Conservation (phyloP, 2,797 vertebrate genomes). For the Centropyge bicolor region DNA sequence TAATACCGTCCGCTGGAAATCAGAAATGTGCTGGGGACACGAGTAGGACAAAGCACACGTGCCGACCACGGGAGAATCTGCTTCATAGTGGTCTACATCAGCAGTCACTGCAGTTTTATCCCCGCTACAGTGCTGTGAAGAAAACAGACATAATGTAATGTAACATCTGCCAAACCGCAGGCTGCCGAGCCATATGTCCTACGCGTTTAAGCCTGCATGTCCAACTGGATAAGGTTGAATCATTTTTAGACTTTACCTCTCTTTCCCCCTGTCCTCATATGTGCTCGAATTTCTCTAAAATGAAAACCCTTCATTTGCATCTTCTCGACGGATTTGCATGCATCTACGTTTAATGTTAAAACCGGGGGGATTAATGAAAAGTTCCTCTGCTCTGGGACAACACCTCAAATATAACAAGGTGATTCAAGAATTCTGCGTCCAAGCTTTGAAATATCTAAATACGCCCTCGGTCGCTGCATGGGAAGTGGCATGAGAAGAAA, state of each 20-base stretch:
- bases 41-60: slow-evolving; percentile 13
- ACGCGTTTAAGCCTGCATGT: slow-evolving; percentile 3
- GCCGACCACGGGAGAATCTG: slow-evolving; percentile 46
- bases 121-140: slow-evolving; percentile 36
- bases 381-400: not conserved
- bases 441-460: slow-evolving; percentile 8
- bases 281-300: slow-evolving; percentile 2
- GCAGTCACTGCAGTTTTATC: slow-evolving; percentile 33
- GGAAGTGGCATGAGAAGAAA: not conserved
- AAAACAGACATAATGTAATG: slow-evolving; percentile 46
- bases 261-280: slow-evolving; percentile 1
- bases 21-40: slow-evolving; percentile 1
- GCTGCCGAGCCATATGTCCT: slow-evolving; percentile 8
- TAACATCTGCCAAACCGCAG: slow-evolving; percentile 54
- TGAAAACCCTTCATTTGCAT: not conserved
- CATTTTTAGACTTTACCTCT: not conserved
- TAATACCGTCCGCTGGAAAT: not conserved
- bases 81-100: slow-evolving; percentile 12
- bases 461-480: not conserved
- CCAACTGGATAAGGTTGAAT: slow-evolving; percentile 7
- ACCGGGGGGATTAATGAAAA: not conserved
- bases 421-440: not conserved
- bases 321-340: not conserved
- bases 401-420: not conserved
- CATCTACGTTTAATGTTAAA: not conserved